A percentile compares a stretch with the other conserved stretches of the same genome.
Conservation (phyloP, 2,797 vertebrate species). For the Periparus ater region DNA sequence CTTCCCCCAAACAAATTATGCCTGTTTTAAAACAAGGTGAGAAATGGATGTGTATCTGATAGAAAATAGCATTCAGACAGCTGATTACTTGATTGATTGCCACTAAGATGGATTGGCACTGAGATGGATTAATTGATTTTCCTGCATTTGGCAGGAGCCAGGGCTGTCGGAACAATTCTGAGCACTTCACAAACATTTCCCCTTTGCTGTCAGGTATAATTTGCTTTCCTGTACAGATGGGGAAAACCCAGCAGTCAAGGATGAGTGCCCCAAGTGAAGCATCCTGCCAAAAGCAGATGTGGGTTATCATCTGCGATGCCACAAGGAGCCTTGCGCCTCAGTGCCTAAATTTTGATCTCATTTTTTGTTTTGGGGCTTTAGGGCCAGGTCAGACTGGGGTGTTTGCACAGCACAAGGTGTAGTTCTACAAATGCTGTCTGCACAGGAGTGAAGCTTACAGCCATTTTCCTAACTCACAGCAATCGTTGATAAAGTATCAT, state of each 20-base stretch:
- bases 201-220: background rate
- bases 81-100: background rate
- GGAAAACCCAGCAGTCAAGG: background rate
- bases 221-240: background rate
- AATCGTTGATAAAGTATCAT: background rate
- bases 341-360: background rate
- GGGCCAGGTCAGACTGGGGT: background rate
- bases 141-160: background rate
- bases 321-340: background rate
- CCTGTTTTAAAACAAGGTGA: background rate
- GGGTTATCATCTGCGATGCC: background rate
- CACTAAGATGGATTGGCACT: background rate
- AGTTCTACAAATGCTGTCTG: background rate
- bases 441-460: background rate
- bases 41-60: background rate
- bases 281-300: background rate
- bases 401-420: background rate
- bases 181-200: background rate
- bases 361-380: background rate
- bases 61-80: background rate
- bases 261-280: background rate
- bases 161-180: constrained; percentile 6
- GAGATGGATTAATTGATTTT: constrained; percentile 46
- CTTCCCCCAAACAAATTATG: background rate
- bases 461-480: background rate